Percentiles rank a stretch among this genome's conserved stretches.
Conservation (phyloP, 2,888 invertebrate genomes). For the Balanococcus diminutus region DNA sequence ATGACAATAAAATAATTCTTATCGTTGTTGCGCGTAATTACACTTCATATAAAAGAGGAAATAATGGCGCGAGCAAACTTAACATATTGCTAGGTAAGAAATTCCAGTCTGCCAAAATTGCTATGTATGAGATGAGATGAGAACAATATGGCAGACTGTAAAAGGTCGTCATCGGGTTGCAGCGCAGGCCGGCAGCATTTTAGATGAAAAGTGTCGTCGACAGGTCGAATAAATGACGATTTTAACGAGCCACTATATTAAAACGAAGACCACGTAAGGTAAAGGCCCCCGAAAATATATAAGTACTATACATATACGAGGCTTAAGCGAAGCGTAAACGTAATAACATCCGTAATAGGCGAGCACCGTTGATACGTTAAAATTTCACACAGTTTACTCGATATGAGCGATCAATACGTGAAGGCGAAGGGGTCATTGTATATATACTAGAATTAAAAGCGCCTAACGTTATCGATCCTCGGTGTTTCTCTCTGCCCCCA, state of each 20-base stretch:
- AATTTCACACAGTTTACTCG: slow-evolving; percentile 35
- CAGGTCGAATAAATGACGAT: slow-evolving; percentile 38
- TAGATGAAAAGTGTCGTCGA: slow-evolving; percentile 23
- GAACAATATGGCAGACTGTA: background rate
- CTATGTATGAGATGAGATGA: background rate
- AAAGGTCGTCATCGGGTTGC: background rate
- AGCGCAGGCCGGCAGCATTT: background rate
- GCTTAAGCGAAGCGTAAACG: slow-evolving; percentile 22
- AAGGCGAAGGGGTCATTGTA: background rate
- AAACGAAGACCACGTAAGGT: slow-evolving; percentile 15
- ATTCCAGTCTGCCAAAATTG: background rate
- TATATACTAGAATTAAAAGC: slow-evolving; percentile 12
- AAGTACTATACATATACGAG: background rate
- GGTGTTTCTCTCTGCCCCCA: background rate
- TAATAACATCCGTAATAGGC: slow-evolving; percentile 27
- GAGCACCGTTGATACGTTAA: slow-evolving; percentile 34
- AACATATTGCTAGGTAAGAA: background rate
- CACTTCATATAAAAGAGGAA: background rate
- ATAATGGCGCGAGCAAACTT: background rate
- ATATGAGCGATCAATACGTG: slow-evolving; percentile 15
- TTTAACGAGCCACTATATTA: slow-evolving; percentile 29
- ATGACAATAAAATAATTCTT: background rate
- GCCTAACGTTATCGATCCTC: slow-evolving; percentile 44
- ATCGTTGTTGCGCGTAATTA: background rate
- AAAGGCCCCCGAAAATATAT: slow-evolving; percentile 31